phyloP scores from a whole-genome alignment of 2,113 vertebrate species.

The Psilopogon haemacephalus region DNA sequence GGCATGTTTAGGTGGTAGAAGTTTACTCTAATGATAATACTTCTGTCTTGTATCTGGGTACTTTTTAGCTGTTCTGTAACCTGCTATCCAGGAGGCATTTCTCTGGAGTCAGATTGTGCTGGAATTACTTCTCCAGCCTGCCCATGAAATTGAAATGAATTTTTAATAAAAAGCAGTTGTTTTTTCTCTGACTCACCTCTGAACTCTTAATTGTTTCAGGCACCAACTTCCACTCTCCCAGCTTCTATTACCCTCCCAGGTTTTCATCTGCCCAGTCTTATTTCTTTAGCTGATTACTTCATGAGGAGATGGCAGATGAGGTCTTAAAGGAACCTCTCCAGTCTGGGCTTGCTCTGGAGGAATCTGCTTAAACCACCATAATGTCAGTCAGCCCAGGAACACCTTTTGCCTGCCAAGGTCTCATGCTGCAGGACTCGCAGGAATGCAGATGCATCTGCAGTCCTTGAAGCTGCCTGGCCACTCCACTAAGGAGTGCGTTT shows the following conservation, averaged over 20 bases:
- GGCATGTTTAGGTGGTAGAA: background rate
- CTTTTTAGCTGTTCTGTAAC: background rate
- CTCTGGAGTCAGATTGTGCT: slow-evolving; percentile 43
- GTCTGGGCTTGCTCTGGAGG: slow-evolving; percentile 40
- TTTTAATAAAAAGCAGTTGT: slow-evolving; percentile 68
- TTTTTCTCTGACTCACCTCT: slow-evolving; percentile 63
- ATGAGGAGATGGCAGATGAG: slow-evolving; percentile 30
- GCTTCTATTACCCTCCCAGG: slow-evolving; percentile 47
- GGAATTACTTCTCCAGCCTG: slow-evolving; percentile 47
- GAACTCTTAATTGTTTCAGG: slow-evolving; percentile 67
- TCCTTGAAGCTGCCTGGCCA: background rate
- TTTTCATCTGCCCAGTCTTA: slow-evolving; percentile 47
- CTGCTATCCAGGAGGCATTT: slow-evolving; percentile 29
- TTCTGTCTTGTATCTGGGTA: background rate
- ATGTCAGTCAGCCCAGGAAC: background rate
- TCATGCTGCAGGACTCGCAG: background rate
- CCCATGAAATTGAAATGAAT: slow-evolving; percentile 60
- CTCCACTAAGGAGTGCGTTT: background rate
- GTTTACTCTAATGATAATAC: background rate
- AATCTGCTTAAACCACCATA: background rate
- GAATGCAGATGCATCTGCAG: background rate
- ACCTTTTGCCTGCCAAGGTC: background rate
- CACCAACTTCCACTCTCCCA: slow-evolving; percentile 36
- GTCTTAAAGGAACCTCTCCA: slow-evolving; percentile 12
- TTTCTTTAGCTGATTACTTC: slow-evolving; percentile 28